These are phyloP conservation scores for Hippoglossus hippoglossus DNA, from an alignment of 2,797 vertebrate genomes.

Conservation along the genomic window DNA sequence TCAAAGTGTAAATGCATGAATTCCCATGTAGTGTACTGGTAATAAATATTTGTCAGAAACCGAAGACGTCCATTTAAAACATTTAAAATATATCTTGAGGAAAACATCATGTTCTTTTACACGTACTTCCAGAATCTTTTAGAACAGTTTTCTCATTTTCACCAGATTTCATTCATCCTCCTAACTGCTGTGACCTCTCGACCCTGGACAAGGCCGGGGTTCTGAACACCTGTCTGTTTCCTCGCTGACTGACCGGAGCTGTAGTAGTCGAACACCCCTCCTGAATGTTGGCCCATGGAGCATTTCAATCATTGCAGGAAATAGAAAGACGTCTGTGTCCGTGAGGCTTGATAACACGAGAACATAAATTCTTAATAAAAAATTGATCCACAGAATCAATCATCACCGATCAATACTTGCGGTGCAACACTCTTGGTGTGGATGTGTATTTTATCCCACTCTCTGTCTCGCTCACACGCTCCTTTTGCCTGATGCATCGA, in stretches of 20 bases:
- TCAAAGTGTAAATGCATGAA: too few species aligned
- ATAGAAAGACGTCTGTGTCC: slow-evolving; percentile 67
- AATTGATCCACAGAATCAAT: slow-evolving; percentile 78
- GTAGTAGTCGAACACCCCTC: slow-evolving; percentile 22
- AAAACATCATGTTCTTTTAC: too few species aligned
- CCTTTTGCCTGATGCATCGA: slow-evolving; percentile 31
- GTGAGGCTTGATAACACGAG: slow-evolving; percentile 43
- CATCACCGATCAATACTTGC: slow-evolving; percentile 63
- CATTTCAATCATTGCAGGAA: slow-evolving; percentile 70
- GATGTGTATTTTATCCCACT: slow-evolving; percentile 56
- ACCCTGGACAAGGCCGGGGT: slow-evolving; percentile 41
- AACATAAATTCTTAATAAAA: slow-evolving; percentile 73
- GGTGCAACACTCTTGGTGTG: slow-evolving; percentile 54
- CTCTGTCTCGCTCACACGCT: slow-evolving; percentile 8
- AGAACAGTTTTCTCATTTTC: slow-evolving; percentile 25
- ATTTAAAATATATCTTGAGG: too few species aligned
- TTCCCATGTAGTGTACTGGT: too few species aligned
- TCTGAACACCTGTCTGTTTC: slow-evolving; percentile 35
- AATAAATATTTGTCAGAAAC: neutral
- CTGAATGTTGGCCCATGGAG: slow-evolving; percentile 63
- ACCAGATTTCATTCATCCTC: slow-evolving; percentile 61
- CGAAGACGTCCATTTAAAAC: neutral
- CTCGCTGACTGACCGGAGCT: slow-evolving; percentile 1
- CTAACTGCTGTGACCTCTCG: slow-evolving; percentile 53
- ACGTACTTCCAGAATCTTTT: too few species aligned